phyloP scores from a whole-genome alignment of 1,140 invertebrate genomes.

The Alviniconcha marisindica region DNA sequence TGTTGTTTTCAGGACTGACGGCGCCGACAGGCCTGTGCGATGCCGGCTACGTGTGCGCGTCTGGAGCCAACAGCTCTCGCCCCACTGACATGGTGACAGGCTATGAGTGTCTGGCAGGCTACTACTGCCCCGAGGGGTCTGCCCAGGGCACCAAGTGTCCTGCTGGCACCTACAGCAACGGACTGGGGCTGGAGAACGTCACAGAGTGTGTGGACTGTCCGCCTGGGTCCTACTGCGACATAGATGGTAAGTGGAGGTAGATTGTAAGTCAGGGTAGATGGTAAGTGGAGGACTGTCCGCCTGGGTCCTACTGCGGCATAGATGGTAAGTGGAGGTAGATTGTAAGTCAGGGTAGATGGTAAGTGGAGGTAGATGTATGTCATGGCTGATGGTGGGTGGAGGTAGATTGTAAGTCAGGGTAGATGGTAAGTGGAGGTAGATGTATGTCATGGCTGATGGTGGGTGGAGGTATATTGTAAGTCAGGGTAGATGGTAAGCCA shows the following conservation, averaged over 20 bases:
- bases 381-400: constrained; percentile 66
- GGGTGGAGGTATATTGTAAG: neutral
- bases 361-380: constrained; percentile 61
- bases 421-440: no score
- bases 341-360: no score
- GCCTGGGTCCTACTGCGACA: constrained; percentile 66
- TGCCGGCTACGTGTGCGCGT: constrained; percentile 69
- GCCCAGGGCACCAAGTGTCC: constrained; percentile 69
- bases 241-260: constrained; percentile 57
- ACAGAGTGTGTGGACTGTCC: constrained; percentile 65
- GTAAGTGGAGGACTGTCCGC: constrained; percentile 62
- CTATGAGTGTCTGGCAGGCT: constrained; percentile 64
- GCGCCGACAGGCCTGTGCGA: constrained; percentile 63
- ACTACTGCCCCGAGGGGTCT: constrained; percentile 69
- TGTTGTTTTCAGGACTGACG: constrained; percentile 59
- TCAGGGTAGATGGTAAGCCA: no score
- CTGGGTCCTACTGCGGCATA: constrained; percentile 65
- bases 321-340: constrained; percentile 57
- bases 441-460: constrained; percentile 71
- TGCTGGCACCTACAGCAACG: constrained; percentile 65
- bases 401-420: neutral
- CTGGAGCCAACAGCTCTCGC: constrained; percentile 57
- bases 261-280: no score
- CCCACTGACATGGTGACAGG: constrained; percentile 67
- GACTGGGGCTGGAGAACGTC: constrained; percentile 63